Conservation (phyloP, 2,888 invertebrate genomes). For the Acronicta psi region DNA sequence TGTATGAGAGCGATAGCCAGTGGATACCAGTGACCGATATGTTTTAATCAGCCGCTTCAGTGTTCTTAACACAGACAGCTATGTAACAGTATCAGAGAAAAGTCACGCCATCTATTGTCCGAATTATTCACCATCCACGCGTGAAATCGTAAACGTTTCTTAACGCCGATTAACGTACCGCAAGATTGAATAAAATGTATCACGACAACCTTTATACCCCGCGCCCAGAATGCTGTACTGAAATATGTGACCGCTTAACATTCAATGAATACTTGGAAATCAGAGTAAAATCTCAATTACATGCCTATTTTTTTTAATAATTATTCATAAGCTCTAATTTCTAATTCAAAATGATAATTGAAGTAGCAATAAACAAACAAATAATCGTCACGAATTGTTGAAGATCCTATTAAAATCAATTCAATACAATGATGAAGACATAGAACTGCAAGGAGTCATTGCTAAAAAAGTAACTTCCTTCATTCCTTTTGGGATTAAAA, state of each 20-base stretch:
- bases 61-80: slow-evolving; percentile 37
- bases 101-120: slow-evolving; percentile 37
- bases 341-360: too few relatives aligned
- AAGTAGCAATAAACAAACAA: too few relatives aligned
- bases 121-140: slow-evolving; percentile 48
- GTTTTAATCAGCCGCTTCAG: slow-evolving; percentile 18
- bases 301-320: too few relatives aligned
- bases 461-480: slow-evolving; percentile 21
- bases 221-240: background rate
- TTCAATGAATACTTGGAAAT: background rate
- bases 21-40: background rate
- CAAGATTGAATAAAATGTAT: slow-evolving; percentile 37
- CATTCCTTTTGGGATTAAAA: slow-evolving; percentile 1
- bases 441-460: background rate
- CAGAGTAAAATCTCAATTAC: too few relatives aligned
- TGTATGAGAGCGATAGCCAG: background rate
- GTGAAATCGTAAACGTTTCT: slow-evolving; percentile 49
- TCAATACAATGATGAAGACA: too few relatives aligned
- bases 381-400: too few relatives aligned
- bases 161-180: slow-evolving; percentile 34
- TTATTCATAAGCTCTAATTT: too few relatives aligned
- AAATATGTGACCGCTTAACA: background rate
- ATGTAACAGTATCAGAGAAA: slow-evolving; percentile 43
- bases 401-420: too few relatives aligned
- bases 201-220: slow-evolving; percentile 5